Percentiles rank a stretch among this genome's conserved stretches.
phyloP scores from a whole-genome alignment of 2,113 vertebrate genomes.

The Motacilla alba region DNA sequence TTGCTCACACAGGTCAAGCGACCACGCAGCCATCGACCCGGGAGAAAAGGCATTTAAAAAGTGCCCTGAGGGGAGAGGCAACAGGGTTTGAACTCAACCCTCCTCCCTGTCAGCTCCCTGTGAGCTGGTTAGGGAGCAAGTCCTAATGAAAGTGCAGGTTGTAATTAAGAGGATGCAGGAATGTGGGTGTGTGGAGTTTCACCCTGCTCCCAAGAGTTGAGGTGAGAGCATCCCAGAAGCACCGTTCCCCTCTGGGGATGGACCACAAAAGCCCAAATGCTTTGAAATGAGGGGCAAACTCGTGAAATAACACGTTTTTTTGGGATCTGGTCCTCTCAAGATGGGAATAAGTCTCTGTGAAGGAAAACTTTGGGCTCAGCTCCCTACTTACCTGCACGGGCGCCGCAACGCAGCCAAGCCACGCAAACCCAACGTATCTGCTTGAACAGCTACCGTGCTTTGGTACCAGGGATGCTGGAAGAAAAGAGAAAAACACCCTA shows the following conservation, averaged over 20 bases:
- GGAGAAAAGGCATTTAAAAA: background rate
- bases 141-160: background rate
- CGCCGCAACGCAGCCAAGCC: background rate
- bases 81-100: background rate
- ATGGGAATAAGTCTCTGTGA: background rate
- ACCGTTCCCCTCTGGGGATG: rapidly evolving
- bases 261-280: background rate
- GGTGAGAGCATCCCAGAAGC: background rate
- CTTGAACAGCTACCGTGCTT: background rate
- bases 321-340: background rate
- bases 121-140: background rate
- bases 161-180: background rate
- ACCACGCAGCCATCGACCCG: background rate
- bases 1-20: background rate
- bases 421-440: constrained; percentile 13
- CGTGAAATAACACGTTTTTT: background rate
- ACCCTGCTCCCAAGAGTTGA: rapidly evolving
- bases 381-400: constrained; percentile 38
- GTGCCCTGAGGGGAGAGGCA: background rate
- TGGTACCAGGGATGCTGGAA: constrained; percentile 26
- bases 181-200: background rate
- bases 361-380: background rate
- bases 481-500: constrained; percentile 5
- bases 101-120: background rate
- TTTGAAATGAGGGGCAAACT: background rate